phyloP scores from a whole-genome alignment of 2,888 invertebrate genomes.

The Acleris emargana region DNA sequence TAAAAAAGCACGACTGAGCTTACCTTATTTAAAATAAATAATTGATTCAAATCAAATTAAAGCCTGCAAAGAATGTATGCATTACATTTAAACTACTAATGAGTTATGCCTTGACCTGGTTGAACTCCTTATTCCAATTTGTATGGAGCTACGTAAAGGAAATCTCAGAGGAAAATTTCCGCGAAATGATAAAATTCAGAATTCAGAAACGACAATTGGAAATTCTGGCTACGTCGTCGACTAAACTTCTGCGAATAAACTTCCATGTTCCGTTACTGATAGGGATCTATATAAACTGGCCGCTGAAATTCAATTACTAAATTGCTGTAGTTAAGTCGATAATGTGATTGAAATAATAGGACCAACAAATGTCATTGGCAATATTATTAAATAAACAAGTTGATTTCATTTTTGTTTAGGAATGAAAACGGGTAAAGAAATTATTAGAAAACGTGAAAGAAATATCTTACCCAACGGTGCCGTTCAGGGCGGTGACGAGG shows the following conservation, averaged over 20 bases:
- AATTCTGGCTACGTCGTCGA: conserved; percentile 26
- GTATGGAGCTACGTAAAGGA: conserved; percentile 1
- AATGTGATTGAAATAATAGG: conserved; percentile 17
- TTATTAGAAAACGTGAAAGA: not conserved
- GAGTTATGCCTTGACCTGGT: no score
- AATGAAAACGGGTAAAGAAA: not conserved
- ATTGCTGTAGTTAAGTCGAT: conserved; percentile 22
- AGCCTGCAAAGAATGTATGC: no score
- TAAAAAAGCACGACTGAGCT: no score
- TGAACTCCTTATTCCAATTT: not conserved
- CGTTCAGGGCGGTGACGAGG: conserved; percentile 76
- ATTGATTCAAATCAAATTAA: no score
- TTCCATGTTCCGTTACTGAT: conserved; percentile 25
- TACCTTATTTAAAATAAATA: no score
- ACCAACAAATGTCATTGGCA: conserved; percentile 11
- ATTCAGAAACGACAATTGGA: conserved; percentile 30
- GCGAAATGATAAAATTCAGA: conserved; percentile 15
- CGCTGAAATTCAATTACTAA: conserved; percentile 33
- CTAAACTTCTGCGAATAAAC: conserved; percentile 23
- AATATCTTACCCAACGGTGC: conserved; percentile 69
- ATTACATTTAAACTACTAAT: no score
- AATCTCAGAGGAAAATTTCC: conserved; percentile 6
- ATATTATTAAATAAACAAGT: conserved; percentile 10
- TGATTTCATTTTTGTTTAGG: not conserved
- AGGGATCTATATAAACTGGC: conserved; percentile 30